Conservation (phyloP, 1,140 invertebrate species). For the Calephelis nemesis region DNA sequence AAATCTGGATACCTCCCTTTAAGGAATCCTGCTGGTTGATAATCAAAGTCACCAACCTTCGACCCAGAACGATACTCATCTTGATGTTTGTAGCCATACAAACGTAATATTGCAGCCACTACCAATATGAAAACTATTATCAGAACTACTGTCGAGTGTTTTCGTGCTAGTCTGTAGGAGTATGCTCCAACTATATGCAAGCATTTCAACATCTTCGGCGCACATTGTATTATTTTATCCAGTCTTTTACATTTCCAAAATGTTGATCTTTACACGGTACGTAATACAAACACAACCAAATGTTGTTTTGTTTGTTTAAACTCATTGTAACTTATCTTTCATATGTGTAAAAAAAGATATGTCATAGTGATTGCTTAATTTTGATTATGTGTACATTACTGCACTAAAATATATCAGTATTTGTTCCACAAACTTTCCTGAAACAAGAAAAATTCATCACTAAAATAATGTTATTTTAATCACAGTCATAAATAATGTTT, state of each 20-base stretch:
- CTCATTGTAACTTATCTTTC: too few species aligned
- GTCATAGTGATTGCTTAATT: too few species aligned
- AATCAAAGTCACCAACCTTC: conserved; percentile 62
- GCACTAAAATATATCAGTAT: neutral
- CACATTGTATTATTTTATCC: conserved; percentile 43
- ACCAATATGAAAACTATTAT: conserved; percentile 49
- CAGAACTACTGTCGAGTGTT: conserved; percentile 54
- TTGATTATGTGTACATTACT: too few species aligned
- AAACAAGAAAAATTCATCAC: neutral
- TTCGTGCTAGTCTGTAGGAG: conserved; percentile 54
- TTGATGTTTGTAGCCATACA: conserved; percentile 55
- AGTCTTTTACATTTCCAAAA: conserved; percentile 1
- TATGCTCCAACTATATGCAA: conserved; percentile 62
- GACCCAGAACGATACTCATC: conserved; percentile 33
- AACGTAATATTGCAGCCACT: conserved; percentile 52
- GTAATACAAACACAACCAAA: too few species aligned
- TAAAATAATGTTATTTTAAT: neutral
- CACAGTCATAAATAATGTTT: neutral
- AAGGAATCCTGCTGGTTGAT: conserved; percentile 79
- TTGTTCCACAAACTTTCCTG: neutral
- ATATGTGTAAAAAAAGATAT: too few species aligned
- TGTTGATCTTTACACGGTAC: neutral
- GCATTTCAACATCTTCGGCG: conserved; percentile 65
- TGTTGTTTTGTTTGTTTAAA: neutral
- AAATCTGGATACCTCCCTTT: conserved; percentile 66